Percentiles rank a stretch among this genome's conserved stretches.
Conservation (phyloP, 2,888 invertebrate species). For the Apantesis nais region DNA sequence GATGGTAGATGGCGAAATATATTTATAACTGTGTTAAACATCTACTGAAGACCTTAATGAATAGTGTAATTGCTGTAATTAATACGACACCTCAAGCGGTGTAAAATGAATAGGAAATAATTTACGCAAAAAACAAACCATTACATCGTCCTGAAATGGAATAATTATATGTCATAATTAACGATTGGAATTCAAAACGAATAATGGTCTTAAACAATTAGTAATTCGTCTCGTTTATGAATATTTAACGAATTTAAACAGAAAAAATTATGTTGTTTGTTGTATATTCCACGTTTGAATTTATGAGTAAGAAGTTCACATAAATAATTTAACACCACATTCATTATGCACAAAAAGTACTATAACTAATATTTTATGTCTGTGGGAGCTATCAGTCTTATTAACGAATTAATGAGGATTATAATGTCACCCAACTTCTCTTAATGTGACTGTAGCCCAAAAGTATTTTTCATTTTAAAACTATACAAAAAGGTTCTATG, state of each 20-base stretch:
- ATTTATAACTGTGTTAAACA: background rate
- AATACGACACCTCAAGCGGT: background rate
- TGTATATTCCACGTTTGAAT: conserved; percentile 41
- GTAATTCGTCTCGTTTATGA: conserved; percentile 47
- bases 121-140: background rate
- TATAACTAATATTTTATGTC: conserved; percentile 26
- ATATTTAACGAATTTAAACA: conserved; percentile 37
- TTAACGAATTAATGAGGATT: conserved; percentile 15
- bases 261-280: conserved; percentile 45
- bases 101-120: conserved; percentile 4
- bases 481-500: too few species aligned
- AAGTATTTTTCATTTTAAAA: too few species aligned
- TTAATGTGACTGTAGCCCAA: background rate
- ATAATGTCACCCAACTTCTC: background rate
- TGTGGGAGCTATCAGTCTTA: conserved; percentile 16
- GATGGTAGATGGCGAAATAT: conserved; percentile 5
- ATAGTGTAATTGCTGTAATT: background rate
- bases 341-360: conserved; percentile 34
- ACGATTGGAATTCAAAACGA: conserved; percentile 12
- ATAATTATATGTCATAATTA: too few species aligned
- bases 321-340: conserved; percentile 54
- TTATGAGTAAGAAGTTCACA: conserved; percentile 43
- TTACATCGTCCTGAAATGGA: conserved; percentile 13
- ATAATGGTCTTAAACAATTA: conserved; percentile 46
- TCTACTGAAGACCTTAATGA: background rate